Evolutionary conservation across 2,797 vertebrate genomes (phyloP).

Genomic region (Selene dorsalis): DNA sequence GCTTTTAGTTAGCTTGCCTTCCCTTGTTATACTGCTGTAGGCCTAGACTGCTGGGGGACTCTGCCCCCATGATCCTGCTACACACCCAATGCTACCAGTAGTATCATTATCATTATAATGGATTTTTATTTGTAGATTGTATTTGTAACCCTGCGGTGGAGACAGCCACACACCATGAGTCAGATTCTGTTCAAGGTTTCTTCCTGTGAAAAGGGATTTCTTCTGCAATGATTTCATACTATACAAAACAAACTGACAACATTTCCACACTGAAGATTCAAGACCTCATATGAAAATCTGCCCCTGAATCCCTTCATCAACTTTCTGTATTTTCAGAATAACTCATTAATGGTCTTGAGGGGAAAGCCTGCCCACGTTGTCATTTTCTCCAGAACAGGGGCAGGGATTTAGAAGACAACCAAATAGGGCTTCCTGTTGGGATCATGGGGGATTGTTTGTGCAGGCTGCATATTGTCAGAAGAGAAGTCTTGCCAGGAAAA

Average conservation of each 20-base stretch:
- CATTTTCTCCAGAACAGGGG: conserved; percentile 1
- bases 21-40: no score
- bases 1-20: no score
- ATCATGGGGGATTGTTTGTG: conserved; percentile 9
- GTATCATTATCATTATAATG: neutral
- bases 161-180: neutral
- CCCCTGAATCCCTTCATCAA: neutral
- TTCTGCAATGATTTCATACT: neutral
- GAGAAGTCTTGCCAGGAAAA: conserved; percentile 29
- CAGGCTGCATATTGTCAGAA: conserved; percentile 31
- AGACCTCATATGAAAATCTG: neutral
- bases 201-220: neutral
- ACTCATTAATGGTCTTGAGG: neutral
- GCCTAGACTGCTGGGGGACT: no score
- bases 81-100: no score
- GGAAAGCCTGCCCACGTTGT: neutral
- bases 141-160: neutral
- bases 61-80: no score
- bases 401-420: conserved; percentile 9
- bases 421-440: conserved; percentile 1
- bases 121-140: neutral
- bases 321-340: neutral
- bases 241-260: neutral
- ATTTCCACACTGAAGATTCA: neutral
- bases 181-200: neutral